These are phyloP conservation scores for Eupithecia subfuscata DNA, from an alignment of 2,888 invertebrate species.

Conservation along the genomic window DNA sequence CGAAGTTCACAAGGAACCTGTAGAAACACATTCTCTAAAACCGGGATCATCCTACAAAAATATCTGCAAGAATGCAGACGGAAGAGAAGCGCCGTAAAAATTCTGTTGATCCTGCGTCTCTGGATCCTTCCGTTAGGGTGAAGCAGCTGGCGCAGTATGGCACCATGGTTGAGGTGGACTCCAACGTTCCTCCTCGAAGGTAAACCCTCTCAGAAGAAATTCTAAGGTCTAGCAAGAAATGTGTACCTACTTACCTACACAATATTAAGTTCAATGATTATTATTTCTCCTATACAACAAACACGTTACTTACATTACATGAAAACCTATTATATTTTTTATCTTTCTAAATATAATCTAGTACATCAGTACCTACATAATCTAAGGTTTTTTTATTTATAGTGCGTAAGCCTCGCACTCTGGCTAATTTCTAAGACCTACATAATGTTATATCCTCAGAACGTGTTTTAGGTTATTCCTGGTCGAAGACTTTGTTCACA, in stretches of 20 bases:
- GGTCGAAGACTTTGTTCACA: too few species aligned
- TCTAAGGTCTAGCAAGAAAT: neutral
- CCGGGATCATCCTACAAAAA: neutral
- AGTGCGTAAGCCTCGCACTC: too few species aligned
- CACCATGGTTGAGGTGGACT: slow-evolving; percentile 88
- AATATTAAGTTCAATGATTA: neutral
- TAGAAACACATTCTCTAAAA: neutral
- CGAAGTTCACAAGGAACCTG: neutral
- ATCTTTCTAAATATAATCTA: neutral
- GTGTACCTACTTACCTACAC: neutral
- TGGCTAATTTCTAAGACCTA: too few species aligned
- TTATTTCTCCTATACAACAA: neutral
- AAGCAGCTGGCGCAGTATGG: slow-evolving; percentile 87
- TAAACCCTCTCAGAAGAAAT: slow-evolving; percentile 15
- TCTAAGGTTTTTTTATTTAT: too few species aligned
- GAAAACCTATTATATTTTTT: neutral
- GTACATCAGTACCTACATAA: too few species aligned
- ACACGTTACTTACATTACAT: too few species aligned
- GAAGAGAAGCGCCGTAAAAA: slow-evolving; percentile 65
- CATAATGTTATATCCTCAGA: too few species aligned
- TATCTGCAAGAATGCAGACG: slow-evolving; percentile 59
- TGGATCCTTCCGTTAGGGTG: slow-evolving; percentile 87
- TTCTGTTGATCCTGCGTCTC: slow-evolving; percentile 65
- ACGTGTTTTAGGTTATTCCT: neutral
- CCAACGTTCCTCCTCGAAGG: slow-evolving; percentile 89